Percentiles rank a stretch among this genome's conserved stretches.
These are phyloP conservation scores for Blastomussa wellsi DNA, from an alignment of 92 coral and sea anemone genomes.

Conservation along the genomic window DNA sequence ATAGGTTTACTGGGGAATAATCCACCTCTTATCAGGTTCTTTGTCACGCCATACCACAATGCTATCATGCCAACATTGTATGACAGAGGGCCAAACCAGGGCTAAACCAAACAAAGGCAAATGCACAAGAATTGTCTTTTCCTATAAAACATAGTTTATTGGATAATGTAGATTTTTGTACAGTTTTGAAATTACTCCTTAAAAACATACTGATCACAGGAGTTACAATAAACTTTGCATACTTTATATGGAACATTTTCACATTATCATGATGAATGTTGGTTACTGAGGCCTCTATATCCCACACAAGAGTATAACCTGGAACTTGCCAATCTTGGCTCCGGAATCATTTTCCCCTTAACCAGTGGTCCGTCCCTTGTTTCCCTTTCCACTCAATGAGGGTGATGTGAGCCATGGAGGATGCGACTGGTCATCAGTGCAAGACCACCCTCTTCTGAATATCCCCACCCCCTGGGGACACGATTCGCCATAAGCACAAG, in stretches of 20 bases:
- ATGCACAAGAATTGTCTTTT: neutral
- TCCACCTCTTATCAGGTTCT: neutral
- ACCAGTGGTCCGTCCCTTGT: too few relatives aligned
- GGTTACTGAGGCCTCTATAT: neutral
- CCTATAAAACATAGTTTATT: constrained; percentile 21
- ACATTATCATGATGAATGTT: neutral
- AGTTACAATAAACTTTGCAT: neutral
- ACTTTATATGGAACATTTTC: too few relatives aligned
- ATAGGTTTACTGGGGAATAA: neutral
- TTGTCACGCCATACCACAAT: neutral
- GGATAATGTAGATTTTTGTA: constrained; percentile 20
- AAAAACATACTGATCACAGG: neutral
- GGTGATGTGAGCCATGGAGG: too few relatives aligned
- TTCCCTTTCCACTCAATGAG: too few relatives aligned
- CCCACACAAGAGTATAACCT: too few relatives aligned
- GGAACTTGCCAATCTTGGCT: too few relatives aligned
- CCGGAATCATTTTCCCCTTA: too few relatives aligned
- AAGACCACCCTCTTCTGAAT: too few relatives aligned
- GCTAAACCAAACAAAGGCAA: neutral
- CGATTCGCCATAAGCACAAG: too few relatives aligned
- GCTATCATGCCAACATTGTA: neutral
- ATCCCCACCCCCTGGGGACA: too few relatives aligned
- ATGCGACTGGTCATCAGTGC: too few relatives aligned
- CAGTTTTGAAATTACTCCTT: constrained; percentile 7
- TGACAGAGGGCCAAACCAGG: neutral